Percentiles rank a stretch among this genome's conserved stretches.
phyloP scores from a whole-genome alignment of 2,888 invertebrate genomes.

The Agonum fuliginosum region DNA sequence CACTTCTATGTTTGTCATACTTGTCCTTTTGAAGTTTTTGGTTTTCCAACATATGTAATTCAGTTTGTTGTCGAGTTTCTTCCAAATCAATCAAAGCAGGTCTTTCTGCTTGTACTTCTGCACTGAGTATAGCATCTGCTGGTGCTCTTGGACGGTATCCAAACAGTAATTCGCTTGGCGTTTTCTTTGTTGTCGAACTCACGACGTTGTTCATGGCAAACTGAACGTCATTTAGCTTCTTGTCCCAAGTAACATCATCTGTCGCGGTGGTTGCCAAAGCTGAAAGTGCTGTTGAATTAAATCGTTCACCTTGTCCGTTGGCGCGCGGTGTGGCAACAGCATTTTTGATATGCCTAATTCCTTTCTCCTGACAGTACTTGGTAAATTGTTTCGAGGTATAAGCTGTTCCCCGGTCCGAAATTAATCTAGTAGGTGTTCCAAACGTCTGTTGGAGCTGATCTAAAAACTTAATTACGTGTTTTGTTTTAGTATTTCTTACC shows the following conservation, averaged over 20 bases:
- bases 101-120: neutral
- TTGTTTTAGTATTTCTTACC: slow-evolving; percentile 65
- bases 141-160: slow-evolving; percentile 61
- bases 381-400: slow-evolving; percentile 67
- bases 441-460: slow-evolving; percentile 63
- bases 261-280: slow-evolving; percentile 29
- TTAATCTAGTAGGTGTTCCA: slow-evolving; percentile 64
- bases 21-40: neutral
- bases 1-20: neutral
- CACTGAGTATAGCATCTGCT: slow-evolving; percentile 40
- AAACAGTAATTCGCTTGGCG: slow-evolving; percentile 62
- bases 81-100: neutral
- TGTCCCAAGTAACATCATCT: slow-evolving; percentile 61
- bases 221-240: too few relatives aligned
- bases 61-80: neutral
- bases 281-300: slow-evolving; percentile 59
- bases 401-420: slow-evolving; percentile 67
- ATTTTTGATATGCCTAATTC: slow-evolving; percentile 64
- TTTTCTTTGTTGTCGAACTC: slow-evolving; percentile 60
- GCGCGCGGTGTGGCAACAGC: slow-evolving; percentile 64
- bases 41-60: neutral
- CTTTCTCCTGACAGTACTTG: slow-evolving; percentile 64
- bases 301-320: slow-evolving; percentile 63
- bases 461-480: slow-evolving; percentile 64
- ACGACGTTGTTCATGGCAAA: too few relatives aligned